Evolutionary conservation across 2,888 invertebrate genomes (phyloP).

Genomic region (Cryptus viduatorius): DNA sequence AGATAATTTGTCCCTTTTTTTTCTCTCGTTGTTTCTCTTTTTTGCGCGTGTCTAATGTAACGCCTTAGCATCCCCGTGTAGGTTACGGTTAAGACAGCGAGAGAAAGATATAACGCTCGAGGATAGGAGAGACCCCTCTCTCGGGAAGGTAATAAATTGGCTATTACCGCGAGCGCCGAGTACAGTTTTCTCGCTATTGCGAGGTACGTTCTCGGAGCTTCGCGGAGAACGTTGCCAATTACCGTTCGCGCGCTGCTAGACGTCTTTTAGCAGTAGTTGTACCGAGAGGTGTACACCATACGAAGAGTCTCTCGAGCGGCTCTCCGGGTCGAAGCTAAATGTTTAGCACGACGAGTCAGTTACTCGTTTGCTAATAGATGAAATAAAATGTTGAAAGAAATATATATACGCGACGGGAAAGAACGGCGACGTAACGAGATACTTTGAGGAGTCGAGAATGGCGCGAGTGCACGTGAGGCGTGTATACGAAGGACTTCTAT

Average conservation of each 20-base stretch:
- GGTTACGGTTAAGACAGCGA: neutral
- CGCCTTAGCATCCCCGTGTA: slow-evolving; percentile 7
- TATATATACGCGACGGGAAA: neutral
- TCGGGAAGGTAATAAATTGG: slow-evolving; percentile 39
- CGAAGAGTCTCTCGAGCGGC: neutral
- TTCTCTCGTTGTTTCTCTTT: neutral
- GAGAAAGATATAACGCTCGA: slow-evolving; percentile 19
- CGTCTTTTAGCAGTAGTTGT: slow-evolving; percentile 26
- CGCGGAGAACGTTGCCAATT: slow-evolving; percentile 46
- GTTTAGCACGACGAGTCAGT: slow-evolving; percentile 9
- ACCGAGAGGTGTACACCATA: neutral
- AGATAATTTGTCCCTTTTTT: slow-evolving; percentile 36
- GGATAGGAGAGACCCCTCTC: slow-evolving; percentile 4
- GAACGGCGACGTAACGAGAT: slow-evolving; percentile 8
- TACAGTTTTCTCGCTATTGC: slow-evolving; percentile 32
- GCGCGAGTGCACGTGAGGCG: slow-evolving; percentile 18
- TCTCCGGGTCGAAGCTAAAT: slow-evolving; percentile 3
- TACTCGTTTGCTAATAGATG: slow-evolving; percentile 42
- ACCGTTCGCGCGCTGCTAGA: slow-evolving; percentile 41
- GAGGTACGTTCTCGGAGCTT: slow-evolving; percentile 32
- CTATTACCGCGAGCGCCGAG: slow-evolving; percentile 26
- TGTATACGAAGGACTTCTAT: neutral
- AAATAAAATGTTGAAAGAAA: slow-evolving; percentile 32
- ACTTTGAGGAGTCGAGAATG: neutral
- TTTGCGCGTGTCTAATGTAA: slow-evolving; percentile 12